phyloP scores from a whole-genome alignment of 2,113 vertebrate genomes.

The Sphaerodactylus townsendi region DNA sequence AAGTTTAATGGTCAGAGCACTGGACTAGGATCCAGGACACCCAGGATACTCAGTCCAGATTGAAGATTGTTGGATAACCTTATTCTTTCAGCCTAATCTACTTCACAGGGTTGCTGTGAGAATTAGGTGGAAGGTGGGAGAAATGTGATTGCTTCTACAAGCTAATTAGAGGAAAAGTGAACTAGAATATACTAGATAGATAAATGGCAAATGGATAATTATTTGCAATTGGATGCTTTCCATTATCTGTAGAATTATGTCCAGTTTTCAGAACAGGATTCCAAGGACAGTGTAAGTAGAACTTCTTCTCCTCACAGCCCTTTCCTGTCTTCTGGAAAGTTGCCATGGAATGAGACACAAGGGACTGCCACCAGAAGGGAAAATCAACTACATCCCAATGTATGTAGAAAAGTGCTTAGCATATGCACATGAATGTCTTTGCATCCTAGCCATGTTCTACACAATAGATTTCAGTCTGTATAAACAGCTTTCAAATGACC shows the following conservation, averaged over 20 bases:
- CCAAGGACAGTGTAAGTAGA: background rate
- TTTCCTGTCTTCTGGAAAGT: background rate
- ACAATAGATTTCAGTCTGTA: background rate
- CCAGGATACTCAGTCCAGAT: no score
- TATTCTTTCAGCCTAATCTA: no score
- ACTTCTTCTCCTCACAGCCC: no score
- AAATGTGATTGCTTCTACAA: no score
- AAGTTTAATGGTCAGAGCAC: no score
- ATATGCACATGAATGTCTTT: background rate
- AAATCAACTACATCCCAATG: background rate
- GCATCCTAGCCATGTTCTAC: background rate
- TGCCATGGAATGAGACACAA: background rate
- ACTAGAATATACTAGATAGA: no score
- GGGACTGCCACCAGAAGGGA: background rate
- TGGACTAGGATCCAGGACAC: no score
- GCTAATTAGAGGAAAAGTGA: no score
- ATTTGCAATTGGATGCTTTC: background rate
- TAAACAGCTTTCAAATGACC: background rate
- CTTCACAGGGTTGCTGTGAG: no score
- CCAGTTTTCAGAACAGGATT: background rate
- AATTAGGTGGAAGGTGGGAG: no score
- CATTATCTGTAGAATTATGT: background rate
- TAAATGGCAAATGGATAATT: background rate
- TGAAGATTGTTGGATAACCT: no score
- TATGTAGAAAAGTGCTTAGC: no score